These are phyloP conservation scores for Stictonetta naevosa DNA, from an alignment of 2,113 vertebrate species.

Conservation along the genomic window DNA sequence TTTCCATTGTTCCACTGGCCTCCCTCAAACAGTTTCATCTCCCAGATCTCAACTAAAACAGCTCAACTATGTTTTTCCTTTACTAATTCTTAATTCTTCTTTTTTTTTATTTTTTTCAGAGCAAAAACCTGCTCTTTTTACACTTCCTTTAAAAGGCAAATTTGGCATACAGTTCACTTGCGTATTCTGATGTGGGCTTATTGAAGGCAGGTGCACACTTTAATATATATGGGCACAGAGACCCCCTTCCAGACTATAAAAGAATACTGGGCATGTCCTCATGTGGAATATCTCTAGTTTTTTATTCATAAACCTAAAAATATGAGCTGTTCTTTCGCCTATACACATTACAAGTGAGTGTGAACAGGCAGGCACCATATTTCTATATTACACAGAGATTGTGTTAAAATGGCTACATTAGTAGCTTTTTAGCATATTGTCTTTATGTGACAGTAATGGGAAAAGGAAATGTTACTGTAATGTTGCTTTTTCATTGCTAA, in stretches of 20 bases:
- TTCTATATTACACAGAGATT: background rate
- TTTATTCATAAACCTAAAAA: constrained; percentile 66
- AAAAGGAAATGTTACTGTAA: constrained; percentile 21
- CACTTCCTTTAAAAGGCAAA: constrained; percentile 74
- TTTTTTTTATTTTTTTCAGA: background rate
- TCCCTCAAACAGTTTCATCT: constrained; percentile 35
- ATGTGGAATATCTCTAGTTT: constrained; percentile 61
- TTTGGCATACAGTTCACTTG: constrained; percentile 69
- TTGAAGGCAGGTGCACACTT: constrained; percentile 80
- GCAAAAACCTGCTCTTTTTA: constrained; percentile 68
- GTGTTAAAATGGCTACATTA: constrained; percentile 39
- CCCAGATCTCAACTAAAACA: constrained; percentile 46
- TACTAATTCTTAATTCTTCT: background rate
- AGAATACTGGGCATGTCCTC: constrained; percentile 65
- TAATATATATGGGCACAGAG: constrained; percentile 73
- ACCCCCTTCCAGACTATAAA: constrained; percentile 76
- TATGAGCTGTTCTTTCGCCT: constrained; percentile 53
- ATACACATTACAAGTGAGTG: constrained; percentile 30
- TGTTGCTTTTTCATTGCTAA: constrained; percentile 3
- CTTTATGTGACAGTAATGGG: background rate
- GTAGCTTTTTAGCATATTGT: background rate
- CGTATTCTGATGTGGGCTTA: constrained; percentile 67
- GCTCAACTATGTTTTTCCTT: background rate
- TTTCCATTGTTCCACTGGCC: constrained; percentile 27
- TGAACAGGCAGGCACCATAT: constrained; percentile 23